phyloP scores from a whole-genome alignment of 2,113 vertebrate genomes.

The Eclectus roratus region DNA sequence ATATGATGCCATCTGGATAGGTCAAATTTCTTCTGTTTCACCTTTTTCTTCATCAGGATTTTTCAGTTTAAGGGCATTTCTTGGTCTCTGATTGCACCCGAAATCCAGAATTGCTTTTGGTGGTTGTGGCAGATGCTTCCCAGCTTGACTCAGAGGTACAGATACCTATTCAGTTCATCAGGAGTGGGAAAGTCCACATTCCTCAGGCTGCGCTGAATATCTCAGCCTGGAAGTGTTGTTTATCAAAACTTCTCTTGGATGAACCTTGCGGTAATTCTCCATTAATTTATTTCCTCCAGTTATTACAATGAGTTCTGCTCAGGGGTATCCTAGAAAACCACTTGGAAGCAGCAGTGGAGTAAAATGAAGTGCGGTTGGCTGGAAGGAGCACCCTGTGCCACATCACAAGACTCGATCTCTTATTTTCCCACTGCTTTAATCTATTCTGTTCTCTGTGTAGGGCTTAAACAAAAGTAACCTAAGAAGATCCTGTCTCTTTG shows the following conservation, averaged over 20 bases:
- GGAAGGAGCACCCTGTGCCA: constrained; percentile 40
- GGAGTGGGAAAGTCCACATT: constrained; percentile 61
- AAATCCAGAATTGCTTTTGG: not conserved
- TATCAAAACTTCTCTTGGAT: constrained; percentile 56
- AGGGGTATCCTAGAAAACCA: constrained; percentile 64
- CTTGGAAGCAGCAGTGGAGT: constrained; percentile 34
- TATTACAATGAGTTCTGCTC: constrained; percentile 69
- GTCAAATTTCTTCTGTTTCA: not conserved
- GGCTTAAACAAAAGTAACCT: constrained; percentile 60
- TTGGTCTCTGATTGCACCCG: constrained; percentile 1
- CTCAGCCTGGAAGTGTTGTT: constrained; percentile 69
- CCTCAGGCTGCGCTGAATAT: constrained; percentile 50
- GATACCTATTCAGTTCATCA: not conserved
- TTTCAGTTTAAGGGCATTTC: not conserved
- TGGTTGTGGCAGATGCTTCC: constrained; percentile 32
- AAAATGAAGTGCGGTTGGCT: constrained; percentile 62
- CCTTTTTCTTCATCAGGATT: not conserved
- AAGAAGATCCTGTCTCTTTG: constrained; percentile 59
- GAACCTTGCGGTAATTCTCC: constrained; percentile 64
- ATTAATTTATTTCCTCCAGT: constrained; percentile 69
- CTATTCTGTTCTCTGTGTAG: constrained; percentile 55
- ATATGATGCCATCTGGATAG: not conserved
- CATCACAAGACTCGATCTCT: constrained; percentile 49
- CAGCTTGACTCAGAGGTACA: constrained; percentile 12
- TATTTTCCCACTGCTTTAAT: constrained; percentile 65